These are phyloP conservation scores for Hecatera dysodea DNA, from an alignment of 2,888 invertebrate species.

Conservation along the genomic window DNA sequence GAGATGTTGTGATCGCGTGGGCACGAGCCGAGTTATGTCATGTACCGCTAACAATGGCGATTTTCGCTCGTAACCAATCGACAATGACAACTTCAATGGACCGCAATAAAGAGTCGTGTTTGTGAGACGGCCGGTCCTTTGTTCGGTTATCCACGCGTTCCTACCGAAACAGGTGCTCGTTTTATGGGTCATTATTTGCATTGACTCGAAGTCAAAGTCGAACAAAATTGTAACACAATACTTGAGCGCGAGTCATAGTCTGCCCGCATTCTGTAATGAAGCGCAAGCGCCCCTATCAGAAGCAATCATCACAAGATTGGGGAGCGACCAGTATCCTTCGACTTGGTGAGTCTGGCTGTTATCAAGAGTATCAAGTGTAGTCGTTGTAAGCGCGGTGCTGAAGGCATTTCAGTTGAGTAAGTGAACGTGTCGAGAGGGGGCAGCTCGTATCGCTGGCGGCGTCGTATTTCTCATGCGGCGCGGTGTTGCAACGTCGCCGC, in stretches of 20 bases:
- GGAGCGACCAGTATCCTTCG: constrained; percentile 76
- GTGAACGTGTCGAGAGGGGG: constrained; percentile 89
- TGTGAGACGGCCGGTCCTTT: constrained; percentile 77
- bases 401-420: constrained; percentile 82
- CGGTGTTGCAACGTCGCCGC: constrained; percentile 80
- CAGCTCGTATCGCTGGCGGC: constrained; percentile 83
- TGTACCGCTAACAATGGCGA: constrained; percentile 79
- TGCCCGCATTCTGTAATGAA: constrained; percentile 81
- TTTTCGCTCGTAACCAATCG: constrained; percentile 79
- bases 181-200: constrained; percentile 73
- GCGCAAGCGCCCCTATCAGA: constrained; percentile 81
- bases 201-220: constrained; percentile 63
- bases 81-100: constrained; percentile 81
- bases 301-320: constrained; percentile 78
- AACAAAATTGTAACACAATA: constrained; percentile 58
- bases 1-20: constrained; percentile 72
- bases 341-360: constrained; percentile 49
- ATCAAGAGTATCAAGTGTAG: constrained; percentile 46
- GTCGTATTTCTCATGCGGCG: constrained; percentile 84
- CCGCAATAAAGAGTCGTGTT: constrained; percentile 80
- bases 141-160: constrained; percentile 76
- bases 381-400: constrained; percentile 60
- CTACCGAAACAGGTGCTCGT: constrained; percentile 78
- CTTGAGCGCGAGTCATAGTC: constrained; percentile 69
- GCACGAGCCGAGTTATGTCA: constrained; percentile 81